These are phyloP conservation scores for Lagodon rhomboides DNA, from an alignment of 2,797 vertebrate species.

Conservation along the genomic window DNA sequence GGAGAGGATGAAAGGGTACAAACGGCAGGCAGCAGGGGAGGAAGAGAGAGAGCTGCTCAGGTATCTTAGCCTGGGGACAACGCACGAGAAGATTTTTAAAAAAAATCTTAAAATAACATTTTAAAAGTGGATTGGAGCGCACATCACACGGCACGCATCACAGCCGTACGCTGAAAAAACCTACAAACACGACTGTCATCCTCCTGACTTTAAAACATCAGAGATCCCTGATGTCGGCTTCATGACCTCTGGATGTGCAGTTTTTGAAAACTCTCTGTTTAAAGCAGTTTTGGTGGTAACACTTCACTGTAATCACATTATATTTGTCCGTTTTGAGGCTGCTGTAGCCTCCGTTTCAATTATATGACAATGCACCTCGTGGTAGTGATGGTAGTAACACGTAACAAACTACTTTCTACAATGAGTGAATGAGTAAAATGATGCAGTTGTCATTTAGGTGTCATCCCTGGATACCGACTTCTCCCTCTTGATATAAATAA, in stretches of 20 bases:
- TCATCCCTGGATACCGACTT: background rate
- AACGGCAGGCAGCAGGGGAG: constrained; percentile 36
- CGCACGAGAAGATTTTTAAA: constrained; percentile 42
- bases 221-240: background rate
- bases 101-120: constrained; percentile 31
- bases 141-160: constrained; percentile 30
- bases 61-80: constrained; percentile 49
- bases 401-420: too few relatives aligned
- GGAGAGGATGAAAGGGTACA: constrained; percentile 54
- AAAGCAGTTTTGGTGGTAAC: too few relatives aligned
- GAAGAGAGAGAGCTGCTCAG: constrained; percentile 50
- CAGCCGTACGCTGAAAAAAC: background rate
- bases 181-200: constrained; percentile 16
- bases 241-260: background rate
- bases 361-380: too few relatives aligned
- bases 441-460: background rate
- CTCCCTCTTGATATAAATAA: background rate
- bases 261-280: background rate
- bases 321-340: too few relatives aligned
- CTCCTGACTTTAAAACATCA: background rate
- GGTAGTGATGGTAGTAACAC: too few relatives aligned
- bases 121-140: constrained; percentile 17
- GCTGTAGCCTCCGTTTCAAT: too few relatives aligned
- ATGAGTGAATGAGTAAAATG: too few relatives aligned
- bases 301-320: too few relatives aligned